A percentile compares a stretch with the other conserved stretches of the same genome.
Evolutionary conservation across 2,797 vertebrate genomes (phyloP).

Genomic region (Chloroceryle amazona): DNA sequence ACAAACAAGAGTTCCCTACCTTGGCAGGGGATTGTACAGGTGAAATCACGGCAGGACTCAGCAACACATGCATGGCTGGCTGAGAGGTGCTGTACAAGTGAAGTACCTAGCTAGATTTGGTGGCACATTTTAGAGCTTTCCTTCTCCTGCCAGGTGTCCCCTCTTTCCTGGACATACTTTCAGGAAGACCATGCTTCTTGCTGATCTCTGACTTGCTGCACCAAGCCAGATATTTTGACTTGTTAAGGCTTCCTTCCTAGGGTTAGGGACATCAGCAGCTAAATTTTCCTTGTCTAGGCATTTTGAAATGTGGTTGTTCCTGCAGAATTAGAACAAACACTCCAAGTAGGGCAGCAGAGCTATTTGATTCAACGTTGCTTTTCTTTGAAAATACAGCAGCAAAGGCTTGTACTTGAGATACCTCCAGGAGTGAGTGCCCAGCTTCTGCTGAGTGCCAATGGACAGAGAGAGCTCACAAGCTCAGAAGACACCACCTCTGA

Average conservation of each 20-base stretch:
- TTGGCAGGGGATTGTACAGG: background rate
- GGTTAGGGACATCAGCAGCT: background rate
- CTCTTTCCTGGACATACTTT: background rate
- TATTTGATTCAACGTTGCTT: rapidly evolving
- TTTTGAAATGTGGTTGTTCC: background rate
- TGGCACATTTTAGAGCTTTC: background rate
- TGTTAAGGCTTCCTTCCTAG: background rate
- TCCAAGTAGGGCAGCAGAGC: background rate
- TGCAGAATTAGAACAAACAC: background rate
- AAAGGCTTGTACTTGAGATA: background rate
- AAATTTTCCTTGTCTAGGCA: background rate
- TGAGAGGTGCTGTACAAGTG: background rate
- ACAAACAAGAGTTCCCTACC: background rate
- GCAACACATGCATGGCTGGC: background rate
- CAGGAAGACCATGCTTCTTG: background rate
- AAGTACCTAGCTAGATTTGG: background rate
- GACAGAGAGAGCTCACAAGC: background rate
- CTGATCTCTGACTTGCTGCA: background rate
- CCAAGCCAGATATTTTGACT: background rate
- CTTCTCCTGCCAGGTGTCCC: background rate
- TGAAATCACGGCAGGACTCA: background rate
- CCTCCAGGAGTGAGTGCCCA: rapidly evolving
- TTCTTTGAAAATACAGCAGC: background rate
- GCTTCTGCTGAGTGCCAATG: background rate
- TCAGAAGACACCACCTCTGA: background rate